Base-by-base conservation (phyloP, 1,140 invertebrate genomes). In the Dolichoris vasculosae region DNA sequence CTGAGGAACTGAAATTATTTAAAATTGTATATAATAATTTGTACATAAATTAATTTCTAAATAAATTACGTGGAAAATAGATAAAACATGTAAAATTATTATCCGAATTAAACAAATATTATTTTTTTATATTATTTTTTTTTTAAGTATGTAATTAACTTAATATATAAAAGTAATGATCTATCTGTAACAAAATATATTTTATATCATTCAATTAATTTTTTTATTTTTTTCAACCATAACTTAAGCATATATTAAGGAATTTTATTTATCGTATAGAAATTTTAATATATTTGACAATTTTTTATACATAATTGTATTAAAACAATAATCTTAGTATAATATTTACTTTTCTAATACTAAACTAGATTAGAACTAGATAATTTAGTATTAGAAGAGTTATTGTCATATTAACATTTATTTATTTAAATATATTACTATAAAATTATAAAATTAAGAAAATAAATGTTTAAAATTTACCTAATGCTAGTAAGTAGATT, bases 1-100 rank as follows among this genome's bases (percentile, higher is more conserved):
- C 94, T 83, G 91, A 91, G 48, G 90, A 95, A 87, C 95, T 96
- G 88, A 48, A 91, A 89, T 77, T 86, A 73, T 46, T 46, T 26
- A 26, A 59, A 59, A 59, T 59, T 26, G 1, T 59, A 4, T 59
- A 26, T 2, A 4, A 26, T 13, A 59, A 13, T 59, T 59, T 59
- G 23, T 59, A 59, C 13, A 4, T 1, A 26, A 59, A 59, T 59
- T 13, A 59, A 26, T 59, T 59, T 59, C 55, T 26, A 2, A 59
- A 59, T 59, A 59, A 59, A 59, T 26, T 59, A 15, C 2, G 20
- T 51, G 20, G 11, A 59, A 59, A 59, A 26, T 59, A 59, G n/a
- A n/a, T n/a, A n/a, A n/a, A n/a, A n/a, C n/a, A n/a, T n/a, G n/a
- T n/a, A n/a, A n/a, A n/a, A n/a, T n/a, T n/a, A n/a, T n/a, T n/a